Percentiles rank a stretch among this genome's conserved stretches.
phyloP scores from a whole-genome alignment of 2,888 invertebrate species.

The Sipha maydis region DNA sequence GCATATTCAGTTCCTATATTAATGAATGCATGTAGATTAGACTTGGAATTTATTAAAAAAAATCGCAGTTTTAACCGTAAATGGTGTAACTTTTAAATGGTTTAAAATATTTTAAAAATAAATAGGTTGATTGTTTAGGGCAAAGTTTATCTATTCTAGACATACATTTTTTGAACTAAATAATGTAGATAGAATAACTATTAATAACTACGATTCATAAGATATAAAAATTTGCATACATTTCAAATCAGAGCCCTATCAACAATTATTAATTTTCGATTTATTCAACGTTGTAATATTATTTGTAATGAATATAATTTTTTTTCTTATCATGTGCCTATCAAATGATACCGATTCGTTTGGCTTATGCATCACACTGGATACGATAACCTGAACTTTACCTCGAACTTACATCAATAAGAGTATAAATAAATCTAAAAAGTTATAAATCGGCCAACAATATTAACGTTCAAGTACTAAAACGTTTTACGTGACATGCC shows the following conservation, averaged over 20 bases:
- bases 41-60: not conserved
- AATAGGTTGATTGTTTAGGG: not conserved
- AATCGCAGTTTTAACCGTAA: not conserved
- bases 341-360: too few relatives aligned
- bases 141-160: not conserved
- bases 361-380: not conserved
- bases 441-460: not conserved
- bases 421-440: not conserved
- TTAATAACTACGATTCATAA: not conserved
- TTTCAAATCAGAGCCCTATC: not conserved
- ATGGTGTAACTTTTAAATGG: not conserved
- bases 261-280: not conserved
- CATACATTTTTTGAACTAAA: not conserved
- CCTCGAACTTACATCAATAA: constrained; percentile 1
- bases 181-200: not conserved
- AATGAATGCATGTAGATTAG: too few relatives aligned
- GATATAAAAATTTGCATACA: not conserved
- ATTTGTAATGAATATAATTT: not conserved
- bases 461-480: not conserved
- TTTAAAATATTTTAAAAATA: not conserved
- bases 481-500: not conserved
- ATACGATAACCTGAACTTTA: not conserved
- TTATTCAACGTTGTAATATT: not conserved
- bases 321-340: too few relatives aligned
- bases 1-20: too few relatives aligned